These are phyloP conservation scores for Lochmaea crataegi DNA, from an alignment of 2,888 invertebrate species.

Conservation along the genomic window DNA sequence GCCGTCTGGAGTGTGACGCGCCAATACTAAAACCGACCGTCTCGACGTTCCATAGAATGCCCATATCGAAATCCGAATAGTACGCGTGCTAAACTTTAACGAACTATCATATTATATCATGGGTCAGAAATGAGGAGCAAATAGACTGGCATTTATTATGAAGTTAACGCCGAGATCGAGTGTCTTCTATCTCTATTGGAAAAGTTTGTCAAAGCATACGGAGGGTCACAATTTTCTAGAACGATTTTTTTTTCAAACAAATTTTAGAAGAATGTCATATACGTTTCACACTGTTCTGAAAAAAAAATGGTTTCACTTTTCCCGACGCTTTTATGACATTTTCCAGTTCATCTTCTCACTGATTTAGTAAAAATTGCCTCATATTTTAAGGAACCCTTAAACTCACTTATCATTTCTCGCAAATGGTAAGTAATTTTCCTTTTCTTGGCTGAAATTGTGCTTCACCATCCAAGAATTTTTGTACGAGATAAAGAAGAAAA, in stretches of 20 bases:
- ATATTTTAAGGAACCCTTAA: constrained; percentile 1
- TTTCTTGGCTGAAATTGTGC: not conserved
- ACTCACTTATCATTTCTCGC: constrained; percentile 12
- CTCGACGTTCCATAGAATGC: not conserved
- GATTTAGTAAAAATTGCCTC: constrained; percentile 11
- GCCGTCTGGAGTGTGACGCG: not conserved
- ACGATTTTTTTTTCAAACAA: too few relatives aligned
- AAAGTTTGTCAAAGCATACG: not conserved
- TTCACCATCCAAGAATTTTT: not conserved
- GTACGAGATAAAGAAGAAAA: not conserved
- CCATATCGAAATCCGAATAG: not conserved
- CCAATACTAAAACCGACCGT: not conserved
- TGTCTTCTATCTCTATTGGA: not conserved
- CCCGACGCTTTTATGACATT: not conserved
- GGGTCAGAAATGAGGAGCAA: not conserved
- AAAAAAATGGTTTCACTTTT: not conserved
- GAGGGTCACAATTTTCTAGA: not conserved
- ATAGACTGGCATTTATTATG: not conserved
- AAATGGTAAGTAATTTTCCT: constrained; percentile 13
- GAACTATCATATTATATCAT: constrained; percentile 1
- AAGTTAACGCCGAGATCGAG: not conserved
- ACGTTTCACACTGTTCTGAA: too few relatives aligned
- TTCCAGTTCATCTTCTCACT: not conserved
- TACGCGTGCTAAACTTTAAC: not conserved
- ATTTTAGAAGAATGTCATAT: too few relatives aligned